These are phyloP conservation scores for Protonemura montana DNA, from an alignment of 2,888 invertebrate species.

Conservation along the genomic window DNA sequence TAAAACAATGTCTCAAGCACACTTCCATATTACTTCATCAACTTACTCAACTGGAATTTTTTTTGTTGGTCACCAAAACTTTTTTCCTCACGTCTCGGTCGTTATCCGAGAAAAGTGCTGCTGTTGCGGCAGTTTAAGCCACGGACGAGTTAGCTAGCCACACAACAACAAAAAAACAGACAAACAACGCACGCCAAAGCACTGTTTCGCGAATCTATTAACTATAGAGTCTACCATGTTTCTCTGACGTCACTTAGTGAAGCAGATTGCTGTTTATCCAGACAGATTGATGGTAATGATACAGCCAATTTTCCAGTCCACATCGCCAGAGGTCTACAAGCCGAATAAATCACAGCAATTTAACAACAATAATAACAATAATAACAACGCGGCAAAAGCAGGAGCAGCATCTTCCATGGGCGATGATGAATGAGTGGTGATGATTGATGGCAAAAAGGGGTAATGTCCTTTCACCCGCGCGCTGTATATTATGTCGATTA, in stretches of 20 bases:
- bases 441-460: not conserved
- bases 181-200: not conserved
- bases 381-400: not conserved
- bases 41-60: not conserved
- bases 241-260: not conserved
- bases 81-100: not conserved
- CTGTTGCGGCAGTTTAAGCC: slow-evolving; percentile 7
- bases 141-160: not conserved
- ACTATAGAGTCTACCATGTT: not conserved
- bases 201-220: not conserved
- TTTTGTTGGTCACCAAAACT: not conserved
- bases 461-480: not conserved
- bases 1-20: too few relatives aligned
- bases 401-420: not conserved
- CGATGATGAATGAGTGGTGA: not conserved
- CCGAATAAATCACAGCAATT: slow-evolving; percentile 12
- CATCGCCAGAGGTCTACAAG: not conserved
- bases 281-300: slow-evolving; percentile 12
- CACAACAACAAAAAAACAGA: not conserved
- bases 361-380: slow-evolving; percentile 12
- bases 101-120: not conserved
- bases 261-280: not conserved
- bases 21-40: not conserved
- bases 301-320: slow-evolving; percentile 12
- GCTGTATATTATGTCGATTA: slow-evolving; percentile 7